Evolutionary conservation across 2,888 invertebrate species (phyloP).

Genomic region (Halictus ligatus): DNA sequence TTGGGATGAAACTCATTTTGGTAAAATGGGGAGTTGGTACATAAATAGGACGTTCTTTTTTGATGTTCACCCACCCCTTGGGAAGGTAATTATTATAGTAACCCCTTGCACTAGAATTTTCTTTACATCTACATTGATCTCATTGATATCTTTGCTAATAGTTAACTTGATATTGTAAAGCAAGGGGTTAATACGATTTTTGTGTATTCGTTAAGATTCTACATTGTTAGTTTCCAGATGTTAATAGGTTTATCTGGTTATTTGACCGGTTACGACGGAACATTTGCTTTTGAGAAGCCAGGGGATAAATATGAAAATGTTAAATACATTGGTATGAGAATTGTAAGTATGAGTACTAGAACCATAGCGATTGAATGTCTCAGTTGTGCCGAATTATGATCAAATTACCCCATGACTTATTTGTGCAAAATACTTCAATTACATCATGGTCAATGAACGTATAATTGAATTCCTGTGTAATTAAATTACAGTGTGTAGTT

Average conservation of each 20-base stretch:
- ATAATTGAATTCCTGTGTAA: not conserved
- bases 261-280: slow-evolving; percentile 96
- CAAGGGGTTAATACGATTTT: slow-evolving; percentile 5
- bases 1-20: slow-evolving; percentile 99
- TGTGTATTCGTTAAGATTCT: not conserved
- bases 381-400: not conserved
- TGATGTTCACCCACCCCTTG: slow-evolving; percentile 98
- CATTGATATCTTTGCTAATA: too few species aligned
- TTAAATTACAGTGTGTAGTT: too few species aligned
- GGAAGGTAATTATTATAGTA: slow-evolving; percentile 89
- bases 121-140: not conserved
- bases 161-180: not conserved
- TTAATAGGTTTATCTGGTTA: slow-evolving; percentile 96
- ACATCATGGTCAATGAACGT: not conserved
- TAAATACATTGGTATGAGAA: slow-evolving; percentile 96
- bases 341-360: slow-evolving; percentile 87
- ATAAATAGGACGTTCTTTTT: slow-evolving; percentile 99
- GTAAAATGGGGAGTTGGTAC: slow-evolving; percentile 99
- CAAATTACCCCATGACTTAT: not conserved
- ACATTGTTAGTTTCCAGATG: slow-evolving; percentile 89
- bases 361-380: not conserved
- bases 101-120: slow-evolving; percentile 1
- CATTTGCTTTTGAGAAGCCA: slow-evolving; percentile 97
- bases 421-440: not conserved
- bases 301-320: slow-evolving; percentile 97